Evolutionary conservation across 1,140 invertebrate species (phyloP), one percentile per base, ranked within the genome.

Genomic region (Aphaenogaster floridana): DNA sequence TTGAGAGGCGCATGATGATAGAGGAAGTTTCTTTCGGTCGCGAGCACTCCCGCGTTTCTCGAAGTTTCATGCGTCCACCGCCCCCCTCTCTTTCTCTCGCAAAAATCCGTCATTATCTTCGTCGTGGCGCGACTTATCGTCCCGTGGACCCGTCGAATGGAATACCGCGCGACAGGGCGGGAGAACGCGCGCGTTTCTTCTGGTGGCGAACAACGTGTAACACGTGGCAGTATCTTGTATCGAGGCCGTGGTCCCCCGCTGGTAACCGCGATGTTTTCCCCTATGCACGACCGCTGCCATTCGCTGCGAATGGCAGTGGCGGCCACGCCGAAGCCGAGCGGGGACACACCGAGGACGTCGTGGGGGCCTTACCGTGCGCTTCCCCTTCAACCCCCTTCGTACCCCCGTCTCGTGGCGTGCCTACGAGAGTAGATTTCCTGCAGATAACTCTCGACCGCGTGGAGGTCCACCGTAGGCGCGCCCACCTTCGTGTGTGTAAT

Each of bases 201-300:
- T 95, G 93, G 94, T 95, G 94, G 94, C 94, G 94, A 95, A 95
- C 94, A 95, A 91, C 94, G 92, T 95, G 95, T 95, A 95, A 95
- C 94, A 95, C 94, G 95, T 95, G 94, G 94, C 94, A 93, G 94
- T 95, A 95, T 95, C 95, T 95, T 95, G 94, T 95, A 95, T 95
- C 94, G 92, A 88, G 88, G 89, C 92, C 89, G 91, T 93, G 93
- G 71, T 90, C 91, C 92, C 94, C 95, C 89, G 95, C 95, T 95
- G 94, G 91, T 94, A 94, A 92, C 42, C 93, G 91, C 91, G 91
- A 88, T 93, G 92, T 93, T 93, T 91, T 90, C 88, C 74, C 92
- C 91, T 94, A 92, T 92, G 89, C 92, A 87, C 91, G 89, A 92
- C 45, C 83, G 78, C 84, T 86, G 87, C 88, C 83, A 91, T 89